A percentile compares a stretch with the other conserved stretches of the same genome.
phyloP scores from a whole-genome alignment of 1,140 invertebrate species.

The Amphibalanus amphitrite region DNA sequence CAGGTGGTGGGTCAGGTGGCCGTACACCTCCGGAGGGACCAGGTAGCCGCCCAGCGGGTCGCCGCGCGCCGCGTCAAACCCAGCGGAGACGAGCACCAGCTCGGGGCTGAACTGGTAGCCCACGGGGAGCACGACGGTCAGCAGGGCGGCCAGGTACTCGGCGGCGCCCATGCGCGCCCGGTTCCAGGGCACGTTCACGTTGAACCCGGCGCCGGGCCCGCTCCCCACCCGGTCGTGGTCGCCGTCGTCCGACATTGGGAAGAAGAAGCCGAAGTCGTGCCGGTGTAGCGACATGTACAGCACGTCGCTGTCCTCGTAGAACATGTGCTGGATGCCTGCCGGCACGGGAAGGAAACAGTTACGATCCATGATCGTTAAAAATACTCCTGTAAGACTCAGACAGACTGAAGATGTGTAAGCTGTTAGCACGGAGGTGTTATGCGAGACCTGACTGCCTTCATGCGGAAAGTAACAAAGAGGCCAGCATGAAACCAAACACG shows the following conservation, averaged over 20 bases:
- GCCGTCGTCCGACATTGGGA: constrained; percentile 52
- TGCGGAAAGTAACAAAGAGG: too few relatives aligned
- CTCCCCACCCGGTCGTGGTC: constrained; percentile 49
- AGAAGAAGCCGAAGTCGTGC: constrained; percentile 69
- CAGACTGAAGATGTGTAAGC: too few relatives aligned
- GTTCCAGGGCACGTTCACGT: constrained; percentile 84
- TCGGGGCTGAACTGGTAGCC: constrained; percentile 77
- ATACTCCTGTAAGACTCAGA: too few relatives aligned
- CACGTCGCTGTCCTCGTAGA: constrained; percentile 51
- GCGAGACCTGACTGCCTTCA: too few relatives aligned
- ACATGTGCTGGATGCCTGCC: constrained; percentile 51
- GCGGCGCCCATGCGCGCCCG: constrained; percentile 66
- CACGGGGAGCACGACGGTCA: constrained; percentile 72
- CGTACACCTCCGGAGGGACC: constrained; percentile 72
- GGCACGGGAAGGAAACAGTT: too few relatives aligned
- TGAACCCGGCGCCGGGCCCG: constrained; percentile 54
- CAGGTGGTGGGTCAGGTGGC: constrained; percentile 72
- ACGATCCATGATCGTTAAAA: too few relatives aligned
- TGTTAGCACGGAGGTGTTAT: too few relatives aligned
- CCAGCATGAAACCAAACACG: too few relatives aligned
- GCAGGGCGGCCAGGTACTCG: constrained; percentile 77
- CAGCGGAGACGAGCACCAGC: constrained; percentile 76
- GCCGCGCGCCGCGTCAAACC: constrained; percentile 80
- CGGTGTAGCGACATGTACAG: constrained; percentile 81
- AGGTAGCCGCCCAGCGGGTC: constrained; percentile 76